Evolutionary conservation across 2,888 invertebrate genomes (phyloP).

Genomic region (Conus canariensis): DNA sequence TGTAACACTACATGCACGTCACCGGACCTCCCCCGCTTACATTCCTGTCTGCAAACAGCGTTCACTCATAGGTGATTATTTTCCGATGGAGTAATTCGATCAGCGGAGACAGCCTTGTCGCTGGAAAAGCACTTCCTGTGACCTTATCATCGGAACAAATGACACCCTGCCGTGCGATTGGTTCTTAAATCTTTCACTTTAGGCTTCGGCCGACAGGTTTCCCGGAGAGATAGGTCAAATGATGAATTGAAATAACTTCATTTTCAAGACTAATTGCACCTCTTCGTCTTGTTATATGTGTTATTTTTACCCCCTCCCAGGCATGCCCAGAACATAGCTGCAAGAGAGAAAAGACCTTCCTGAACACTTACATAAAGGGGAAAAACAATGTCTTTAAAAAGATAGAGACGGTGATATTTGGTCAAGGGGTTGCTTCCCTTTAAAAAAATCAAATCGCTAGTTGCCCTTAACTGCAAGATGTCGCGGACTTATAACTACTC

Average conservation of each 20-base stretch:
- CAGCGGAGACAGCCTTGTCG: conserved; percentile 17
- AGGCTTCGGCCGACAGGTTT: neutral
- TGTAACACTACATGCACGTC: neutral
- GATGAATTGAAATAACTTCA: neutral
- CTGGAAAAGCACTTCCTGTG: conserved; percentile 39
- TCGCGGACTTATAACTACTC: too few species aligned
- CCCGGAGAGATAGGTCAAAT: neutral
- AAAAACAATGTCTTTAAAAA: neutral
- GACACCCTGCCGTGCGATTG: conserved; percentile 30
- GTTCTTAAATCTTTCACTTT: neutral
- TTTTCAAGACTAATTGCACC: neutral
- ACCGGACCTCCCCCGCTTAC: neutral
- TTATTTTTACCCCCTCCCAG: neutral
- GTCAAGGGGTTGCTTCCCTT: neutral
- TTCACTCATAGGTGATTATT: neutral
- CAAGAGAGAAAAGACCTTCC: neutral
- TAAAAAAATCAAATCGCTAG: too few species aligned
- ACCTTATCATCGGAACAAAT: conserved; percentile 35
- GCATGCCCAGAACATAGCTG: neutral
- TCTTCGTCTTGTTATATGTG: neutral
- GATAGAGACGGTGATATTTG: neutral
- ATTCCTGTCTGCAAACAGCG: neutral
- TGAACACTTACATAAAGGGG: neutral
- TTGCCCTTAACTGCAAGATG: too few species aligned
- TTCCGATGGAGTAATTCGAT: conserved; percentile 5